Evolutionary conservation across 1,140 invertebrate species (phyloP), one percentile per base, ranked within the genome.

Genomic region (Teleopsis dalmanni): DNA sequence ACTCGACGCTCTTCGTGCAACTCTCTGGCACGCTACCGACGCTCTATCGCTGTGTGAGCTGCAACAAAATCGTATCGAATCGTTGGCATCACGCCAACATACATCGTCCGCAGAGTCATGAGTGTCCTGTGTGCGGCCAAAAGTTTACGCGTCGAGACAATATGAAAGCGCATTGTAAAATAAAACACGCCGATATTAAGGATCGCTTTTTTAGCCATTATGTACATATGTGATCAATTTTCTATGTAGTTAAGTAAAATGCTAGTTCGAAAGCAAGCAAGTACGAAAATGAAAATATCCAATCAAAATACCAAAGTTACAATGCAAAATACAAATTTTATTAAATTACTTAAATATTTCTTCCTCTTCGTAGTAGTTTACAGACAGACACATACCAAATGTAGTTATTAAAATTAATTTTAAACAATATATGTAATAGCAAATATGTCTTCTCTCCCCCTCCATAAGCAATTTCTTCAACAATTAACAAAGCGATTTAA

Each of bases 51-150:
- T 71, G 68, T 29, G 64, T 70, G 22, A 70, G 65, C 53, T 84
- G 83, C 72, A 81, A 82, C 53, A 85, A 85, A 74, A 78, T 77
- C 54, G 83, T 85, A 40, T 81, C 75, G 58, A 83, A 84, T 72
- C 75, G 82, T 56, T 82, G 83, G 75, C 83, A 85, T 62, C 82
- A 84, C 59, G 74, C 81, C 65, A 79, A 82, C 61, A 81, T 81
- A 31, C 82, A 84, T 60, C 75, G 79, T 48, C 82, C 82, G 11
- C 81, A 82, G 64, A 79, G 80, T 52, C 81, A 81, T 63, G 78
- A 78, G 57, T 84, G 82, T 65, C 81, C 81, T 10, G 72, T 80
- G 49, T 85, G 81, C 65, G 76, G 78, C 18, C 78, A 81, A 51
- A 77, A 79, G 44, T 78, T 84, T 52, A 84, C 81, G 46, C 75